These are phyloP conservation scores for Globodera rostochiensis DNA, from an alignment of 1,140 invertebrate species.

Conservation along the genomic window DNA sequence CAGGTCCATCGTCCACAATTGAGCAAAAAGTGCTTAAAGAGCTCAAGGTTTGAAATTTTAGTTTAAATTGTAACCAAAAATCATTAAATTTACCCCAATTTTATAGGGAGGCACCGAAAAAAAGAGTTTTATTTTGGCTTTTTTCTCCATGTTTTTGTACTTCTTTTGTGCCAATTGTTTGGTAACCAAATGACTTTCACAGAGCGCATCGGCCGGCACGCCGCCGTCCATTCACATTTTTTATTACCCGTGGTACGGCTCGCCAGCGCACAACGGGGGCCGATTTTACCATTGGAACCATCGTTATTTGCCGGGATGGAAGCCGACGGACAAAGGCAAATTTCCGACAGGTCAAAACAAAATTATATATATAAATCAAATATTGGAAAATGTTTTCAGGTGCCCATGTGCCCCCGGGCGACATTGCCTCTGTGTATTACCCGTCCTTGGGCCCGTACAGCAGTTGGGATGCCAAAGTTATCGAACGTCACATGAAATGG, in stretches of 20 bases:
- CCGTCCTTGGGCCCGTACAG: slow-evolving; percentile 69
- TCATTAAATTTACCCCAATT: too few species aligned
- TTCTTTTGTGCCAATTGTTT: too few species aligned
- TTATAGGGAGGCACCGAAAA: too few species aligned
- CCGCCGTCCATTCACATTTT: slow-evolving; percentile 66
- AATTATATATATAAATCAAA: neutral
- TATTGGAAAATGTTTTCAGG: slow-evolving; percentile 22
- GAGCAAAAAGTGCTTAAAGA: too few species aligned
- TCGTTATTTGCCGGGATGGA: slow-evolving; percentile 67
- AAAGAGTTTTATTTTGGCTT: too few species aligned
- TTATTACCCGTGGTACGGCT: slow-evolving; percentile 70
- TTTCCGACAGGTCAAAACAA: slow-evolving; percentile 54
- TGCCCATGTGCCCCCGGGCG: slow-evolving; percentile 66
- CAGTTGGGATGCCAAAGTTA: slow-evolving; percentile 65
- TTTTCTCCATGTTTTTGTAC: too few species aligned
- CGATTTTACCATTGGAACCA: slow-evolving; percentile 70
- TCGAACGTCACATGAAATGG: slow-evolving; percentile 67
- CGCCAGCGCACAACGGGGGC: slow-evolving; percentile 65
- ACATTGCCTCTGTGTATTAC: slow-evolving; percentile 69
- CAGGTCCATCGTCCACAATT: too few species aligned
- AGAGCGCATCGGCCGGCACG: slow-evolving; percentile 35
- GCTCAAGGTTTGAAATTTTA: too few species aligned
- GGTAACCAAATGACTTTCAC: neutral
- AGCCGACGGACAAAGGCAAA: slow-evolving; percentile 57
- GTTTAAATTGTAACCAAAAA: too few species aligned